Base-by-base conservation (phyloP, 2,888 invertebrate species). In the Ornithoptera alexandrae region DNA sequence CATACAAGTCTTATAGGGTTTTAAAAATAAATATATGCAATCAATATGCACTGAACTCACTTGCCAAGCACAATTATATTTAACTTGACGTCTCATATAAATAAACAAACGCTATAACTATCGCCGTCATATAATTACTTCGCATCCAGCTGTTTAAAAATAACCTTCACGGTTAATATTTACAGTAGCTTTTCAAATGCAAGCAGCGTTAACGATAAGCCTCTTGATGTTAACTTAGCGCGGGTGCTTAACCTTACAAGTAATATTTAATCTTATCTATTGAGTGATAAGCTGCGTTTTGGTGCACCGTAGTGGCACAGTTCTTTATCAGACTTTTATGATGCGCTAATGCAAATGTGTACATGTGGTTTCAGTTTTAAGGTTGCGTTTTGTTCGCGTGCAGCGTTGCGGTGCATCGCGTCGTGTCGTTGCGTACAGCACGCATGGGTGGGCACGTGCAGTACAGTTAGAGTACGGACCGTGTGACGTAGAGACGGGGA, bases 381-480 rank as follows among this genome's bases (percentile, higher is more conserved):
- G 50, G 66, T 63, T 20, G 20, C 50, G n/a, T 58, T 66, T 66
- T 6, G 58, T n/a, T 17, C 66, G 66, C n/a, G 24, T 1, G n/a
- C 7, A n/a, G 61, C 10, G 46, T n/a, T 20, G 36, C 22, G 62
- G 50, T 60, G 42, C 42, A 42, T 8, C 42, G 53, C 60, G 39
- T 59, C 56, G 36, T 57, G 64, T n/a, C 39, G 30, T 39, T 39
- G 56, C 65, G 62, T 20, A 18, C 36, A 15, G 53, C 59, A 62
- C 64, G 65, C 71, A 68, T 42, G 65, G 68, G 20, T 62, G 71
- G 56, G 46, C 74, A 74, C 74, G 74, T 74, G 74, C 60, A 61
- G 68, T 74, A 74, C 74, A 74, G 74, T 74, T 74, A 74, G 36
- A 39, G 70, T 67, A 67, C 70, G 70, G 70, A 46, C 63, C 64